Conservation (phyloP, 2,797 vertebrate species). For the Danio jaintianensis region DNA sequence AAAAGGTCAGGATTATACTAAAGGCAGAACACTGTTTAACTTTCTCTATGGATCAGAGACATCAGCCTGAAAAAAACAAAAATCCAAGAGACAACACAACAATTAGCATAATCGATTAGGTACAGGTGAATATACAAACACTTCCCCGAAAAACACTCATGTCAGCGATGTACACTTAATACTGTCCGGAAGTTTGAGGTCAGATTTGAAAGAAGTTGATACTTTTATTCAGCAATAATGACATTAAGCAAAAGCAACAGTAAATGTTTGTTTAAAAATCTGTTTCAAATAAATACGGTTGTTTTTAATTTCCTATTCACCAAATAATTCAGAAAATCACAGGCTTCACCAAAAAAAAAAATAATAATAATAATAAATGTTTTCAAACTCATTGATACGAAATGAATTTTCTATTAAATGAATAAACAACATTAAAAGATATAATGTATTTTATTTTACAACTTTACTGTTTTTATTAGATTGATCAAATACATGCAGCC, state of each 20-base stretch:
- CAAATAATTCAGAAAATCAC: too few relatives aligned
- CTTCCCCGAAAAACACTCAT: neutral
- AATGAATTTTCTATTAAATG: neutral
- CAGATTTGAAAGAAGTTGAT: neutral
- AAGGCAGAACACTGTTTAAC: constrained; percentile 40
- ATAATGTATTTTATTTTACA: too few relatives aligned
- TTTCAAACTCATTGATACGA: neutral
- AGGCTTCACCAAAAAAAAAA: too few relatives aligned
- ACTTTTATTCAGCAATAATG: neutral
- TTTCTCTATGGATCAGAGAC: constrained; percentile 44
- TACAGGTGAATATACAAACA: constrained; percentile 10
- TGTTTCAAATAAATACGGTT: too few relatives aligned
- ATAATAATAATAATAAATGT: too few relatives aligned
- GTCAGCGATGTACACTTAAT: neutral
- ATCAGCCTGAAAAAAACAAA: neutral
- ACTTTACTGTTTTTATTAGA: too few relatives aligned
- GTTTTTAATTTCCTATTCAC: too few relatives aligned
- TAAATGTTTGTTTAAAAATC: neutral
- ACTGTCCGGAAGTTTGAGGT: neutral
- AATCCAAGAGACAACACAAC: constrained; percentile 12
- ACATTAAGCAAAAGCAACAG: neutral
- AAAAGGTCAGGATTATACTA: constrained; percentile 53
- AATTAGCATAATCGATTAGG: constrained; percentile 34
- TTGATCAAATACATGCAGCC: too few relatives aligned
- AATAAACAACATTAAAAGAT: neutral